phyloP scores from a whole-genome alignment of 2,113 vertebrate species.

The Lasiurus borealis region DNA sequence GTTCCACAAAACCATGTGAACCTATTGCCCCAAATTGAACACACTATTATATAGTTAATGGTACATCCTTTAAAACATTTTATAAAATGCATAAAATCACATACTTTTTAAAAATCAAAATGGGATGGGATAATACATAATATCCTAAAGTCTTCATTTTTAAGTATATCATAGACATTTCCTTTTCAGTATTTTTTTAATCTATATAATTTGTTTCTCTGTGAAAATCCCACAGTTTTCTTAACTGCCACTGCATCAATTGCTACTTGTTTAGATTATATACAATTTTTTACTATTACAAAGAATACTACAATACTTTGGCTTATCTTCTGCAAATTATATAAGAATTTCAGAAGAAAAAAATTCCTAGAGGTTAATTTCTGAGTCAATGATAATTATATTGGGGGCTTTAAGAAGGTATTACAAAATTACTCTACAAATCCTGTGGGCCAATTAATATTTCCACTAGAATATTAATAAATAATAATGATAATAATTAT shows the following conservation, averaged over 20 bases:
- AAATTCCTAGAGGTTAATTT: constrained; percentile 24
- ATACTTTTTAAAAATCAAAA: constrained; percentile 11
- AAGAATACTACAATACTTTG: not conserved
- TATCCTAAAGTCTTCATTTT: constrained; percentile 10
- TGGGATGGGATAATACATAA: not conserved
- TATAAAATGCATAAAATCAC: not conserved
- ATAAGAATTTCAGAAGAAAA: constrained; percentile 13
- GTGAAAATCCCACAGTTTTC: not conserved
- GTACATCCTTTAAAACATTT: constrained; percentile 18
- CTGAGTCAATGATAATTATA: constrained; percentile 19
- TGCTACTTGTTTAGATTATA: constrained; percentile 6
- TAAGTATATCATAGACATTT: not conserved
- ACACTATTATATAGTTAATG: not conserved
- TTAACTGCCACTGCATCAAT: not conserved
- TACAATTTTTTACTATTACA: not conserved
- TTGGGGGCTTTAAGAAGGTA: constrained; percentile 8
- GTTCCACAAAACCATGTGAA: constrained; percentile 22
- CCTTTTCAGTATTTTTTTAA: not conserved
- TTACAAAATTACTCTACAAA: constrained; percentile 1
- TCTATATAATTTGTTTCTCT: not conserved
- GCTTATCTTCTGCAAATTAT: constrained; percentile 4
- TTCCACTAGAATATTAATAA: not conserved
- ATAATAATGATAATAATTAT: constrained; percentile 31
- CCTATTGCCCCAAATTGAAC: not conserved
- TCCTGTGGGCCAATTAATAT: not conserved